Base-by-base conservation (phyloP, 2,888 invertebrate genomes). In the Spodoptera exigua region DNA sequence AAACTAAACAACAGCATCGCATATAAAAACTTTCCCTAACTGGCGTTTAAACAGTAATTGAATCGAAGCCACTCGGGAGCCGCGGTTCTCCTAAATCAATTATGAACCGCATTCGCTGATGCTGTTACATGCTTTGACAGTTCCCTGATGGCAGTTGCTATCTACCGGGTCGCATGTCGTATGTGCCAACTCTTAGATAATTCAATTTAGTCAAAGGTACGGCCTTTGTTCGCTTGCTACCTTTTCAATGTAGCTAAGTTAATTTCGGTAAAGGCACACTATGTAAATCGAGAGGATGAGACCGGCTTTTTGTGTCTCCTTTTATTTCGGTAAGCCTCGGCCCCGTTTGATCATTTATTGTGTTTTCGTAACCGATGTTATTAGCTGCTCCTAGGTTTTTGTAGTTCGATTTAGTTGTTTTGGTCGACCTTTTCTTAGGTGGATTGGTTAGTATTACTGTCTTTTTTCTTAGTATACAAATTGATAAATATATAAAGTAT, bases 81-180 rank as follows among this genome's bases (percentile, higher is more conserved):
- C 61, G 67, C 71, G 78, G 74, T 65, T 74, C 70, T 69, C 64
- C 62, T 82, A 85, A 86, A 81, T 87, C 79, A 84, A 86, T 85
- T 87, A 84, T 73, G 71, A 75, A 73, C 83, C 82, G 69, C 80
- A 82, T 85, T 85, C 78, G 70, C 72, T 75, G 70, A 78, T 64
- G 78, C 83, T 79, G 83, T 83, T 83, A 84, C 81, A 81, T 81
- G 85, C 83, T 84, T 82, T 84, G 87, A 86, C 83, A 77, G 82
- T 68, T 82, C 78, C 66, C 69, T 74, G 74, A 80, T 76, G 79
- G 78, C 74, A 73, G 49, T 9, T 18, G 49, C 45, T 56, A 56
- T 68, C 53, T 56, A 52, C 11, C 34, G 16, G 35, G 54, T 43
- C 32, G 18, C 37, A 44, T 44, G 39, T 48, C 44, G 59, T 57